phyloP scores from a whole-genome alignment of 2,888 invertebrate species.

The Rhagium mordax region DNA sequence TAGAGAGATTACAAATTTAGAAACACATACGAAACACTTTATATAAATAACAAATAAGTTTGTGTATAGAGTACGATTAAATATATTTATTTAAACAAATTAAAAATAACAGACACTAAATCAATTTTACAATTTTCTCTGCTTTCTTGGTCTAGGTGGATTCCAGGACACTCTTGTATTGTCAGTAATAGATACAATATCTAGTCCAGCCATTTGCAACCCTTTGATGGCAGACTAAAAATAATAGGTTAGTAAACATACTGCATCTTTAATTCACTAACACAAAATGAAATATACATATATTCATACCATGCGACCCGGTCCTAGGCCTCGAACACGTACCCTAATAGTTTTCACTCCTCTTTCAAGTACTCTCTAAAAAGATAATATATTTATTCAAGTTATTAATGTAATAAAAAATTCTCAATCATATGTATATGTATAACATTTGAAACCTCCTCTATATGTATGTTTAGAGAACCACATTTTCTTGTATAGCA shows the following conservation, averaged over 20 bases:
- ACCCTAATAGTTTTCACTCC: conserved; percentile 86
- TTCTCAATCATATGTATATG: too few relatives aligned
- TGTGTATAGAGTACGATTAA: too few relatives aligned
- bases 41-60: too few relatives aligned
- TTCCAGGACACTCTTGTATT: conserved; percentile 87
- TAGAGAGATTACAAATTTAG: too few relatives aligned
- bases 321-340: conserved; percentile 86
- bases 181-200: conserved; percentile 95
- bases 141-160: conserved; percentile 88
- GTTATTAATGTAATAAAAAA: neutral
- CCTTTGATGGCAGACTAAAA: conserved; percentile 93
- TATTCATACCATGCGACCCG: conserved; percentile 89
- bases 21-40: too few relatives aligned
- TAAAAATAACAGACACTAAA: neutral
- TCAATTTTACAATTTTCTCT: conserved; percentile 80
- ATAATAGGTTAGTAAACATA: conserved; percentile 34
- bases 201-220: conserved; percentile 90
- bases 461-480: too few relatives aligned
- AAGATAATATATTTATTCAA: conserved; percentile 43
- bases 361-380: conserved; percentile 80
- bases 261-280: conserved; percentile 32
- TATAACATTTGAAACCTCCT: too few relatives aligned
- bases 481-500: too few relatives aligned
- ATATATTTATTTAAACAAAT: neutral
- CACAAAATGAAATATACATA: too few relatives aligned